A percentile compares a stretch with the other conserved stretches of the same genome.
Evolutionary conservation across 2,888 invertebrate species (phyloP).

Genomic region (Formica aserva): DNA sequence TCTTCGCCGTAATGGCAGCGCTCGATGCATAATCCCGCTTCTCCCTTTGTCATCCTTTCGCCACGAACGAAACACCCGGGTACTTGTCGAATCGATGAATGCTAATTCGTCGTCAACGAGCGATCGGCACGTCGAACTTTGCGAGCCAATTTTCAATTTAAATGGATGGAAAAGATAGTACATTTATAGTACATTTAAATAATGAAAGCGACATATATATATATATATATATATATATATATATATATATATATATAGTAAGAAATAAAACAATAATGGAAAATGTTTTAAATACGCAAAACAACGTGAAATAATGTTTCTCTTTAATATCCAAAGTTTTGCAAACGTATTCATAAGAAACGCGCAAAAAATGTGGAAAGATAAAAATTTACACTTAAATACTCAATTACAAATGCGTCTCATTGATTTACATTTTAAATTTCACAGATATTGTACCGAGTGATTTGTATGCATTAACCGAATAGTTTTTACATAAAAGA

Average conservation of each 20-base stretch:
- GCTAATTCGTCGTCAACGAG: conserved; percentile 64
- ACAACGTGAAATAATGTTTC: not conserved
- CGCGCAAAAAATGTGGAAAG: not conserved
- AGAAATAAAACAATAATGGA: not conserved
- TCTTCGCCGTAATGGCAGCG: conserved; percentile 63
- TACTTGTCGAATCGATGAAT: conserved; percentile 71
- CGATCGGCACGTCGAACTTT: conserved; percentile 33
- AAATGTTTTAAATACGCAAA: not conserved
- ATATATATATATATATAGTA: not conserved
- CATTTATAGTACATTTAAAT: conserved; percentile 15
- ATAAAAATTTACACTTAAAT: not conserved
- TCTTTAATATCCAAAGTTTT: not conserved
- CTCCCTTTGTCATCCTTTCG: conserved; percentile 69
- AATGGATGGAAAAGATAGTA: not conserved
- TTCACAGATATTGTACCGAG: not conserved
- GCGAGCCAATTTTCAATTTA: conserved; percentile 24
- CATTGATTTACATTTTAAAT: conserved; percentile 38
- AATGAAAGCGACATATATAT: not conserved
- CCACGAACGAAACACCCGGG: conserved; percentile 55
- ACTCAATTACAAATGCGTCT: not conserved
- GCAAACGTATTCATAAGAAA: not conserved
- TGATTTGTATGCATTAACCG: not conserved
- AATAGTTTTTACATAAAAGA: not conserved
- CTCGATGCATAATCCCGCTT: conserved; percentile 69
- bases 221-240: too few species aligned